Evolutionary conservation across 2,797 vertebrate species (phyloP).

Genomic region (Eospalax fontanierii): DNA sequence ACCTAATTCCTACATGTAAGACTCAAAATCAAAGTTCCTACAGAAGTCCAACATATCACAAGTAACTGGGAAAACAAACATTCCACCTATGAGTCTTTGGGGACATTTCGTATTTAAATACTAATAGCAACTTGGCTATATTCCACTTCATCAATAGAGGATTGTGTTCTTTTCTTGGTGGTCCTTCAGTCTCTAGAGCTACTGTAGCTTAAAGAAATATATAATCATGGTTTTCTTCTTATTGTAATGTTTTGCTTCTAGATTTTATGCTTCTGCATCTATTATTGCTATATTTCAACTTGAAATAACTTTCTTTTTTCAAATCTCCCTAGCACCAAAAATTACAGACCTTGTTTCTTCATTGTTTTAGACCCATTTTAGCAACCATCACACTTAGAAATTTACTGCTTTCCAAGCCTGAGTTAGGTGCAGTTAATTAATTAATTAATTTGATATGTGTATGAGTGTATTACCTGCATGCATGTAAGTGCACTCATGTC

Average conservation of each 20-base stretch:
- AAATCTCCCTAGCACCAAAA: neutral
- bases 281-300: neutral
- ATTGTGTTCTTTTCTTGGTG: neutral
- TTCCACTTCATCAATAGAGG: neutral
- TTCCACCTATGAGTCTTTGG: neutral
- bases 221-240: neutral
- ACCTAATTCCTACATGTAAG: neutral
- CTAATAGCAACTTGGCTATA: neutral
- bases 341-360: too few species aligned
- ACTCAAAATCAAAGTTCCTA: too few species aligned
- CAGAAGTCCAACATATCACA: neutral
- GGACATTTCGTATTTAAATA: neutral
- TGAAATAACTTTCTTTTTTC: neutral
- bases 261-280: neutral
- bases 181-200: neutral
- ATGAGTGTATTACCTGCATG: too few species aligned
- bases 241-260: neutral
- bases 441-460: too few species aligned
- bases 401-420: neutral
- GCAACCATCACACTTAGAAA: too few species aligned
- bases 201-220: neutral
- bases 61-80: neutral
- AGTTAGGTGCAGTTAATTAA: too few species aligned
- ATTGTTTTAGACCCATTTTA: too few species aligned
- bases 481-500: too few species aligned